A percentile compares a stretch with the other conserved stretches of the same genome.
Conservation (phyloP, 35 echinoderm and acorn worm species). For the Apostichopus californicus region DNA sequence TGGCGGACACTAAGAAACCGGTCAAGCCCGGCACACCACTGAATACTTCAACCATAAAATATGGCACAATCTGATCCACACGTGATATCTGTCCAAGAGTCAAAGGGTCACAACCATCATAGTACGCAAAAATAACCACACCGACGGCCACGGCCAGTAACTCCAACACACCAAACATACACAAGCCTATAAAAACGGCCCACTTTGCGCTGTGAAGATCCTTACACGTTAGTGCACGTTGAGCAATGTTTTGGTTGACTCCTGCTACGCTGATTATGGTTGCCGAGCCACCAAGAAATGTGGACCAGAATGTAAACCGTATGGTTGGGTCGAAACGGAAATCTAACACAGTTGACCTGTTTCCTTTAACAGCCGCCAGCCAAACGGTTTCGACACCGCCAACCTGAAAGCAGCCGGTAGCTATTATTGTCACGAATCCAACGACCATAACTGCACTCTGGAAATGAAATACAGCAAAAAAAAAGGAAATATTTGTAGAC, state of each 20-base stretch:
- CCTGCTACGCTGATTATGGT: background rate
- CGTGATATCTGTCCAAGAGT: background rate
- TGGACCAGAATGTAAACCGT: background rate
- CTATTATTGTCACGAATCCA: background rate
- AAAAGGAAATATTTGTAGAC: no score
- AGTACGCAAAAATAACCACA: background rate
- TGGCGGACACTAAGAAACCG: background rate
- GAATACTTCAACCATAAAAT: conserved; percentile 15
- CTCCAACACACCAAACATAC: background rate
- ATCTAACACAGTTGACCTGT: background rate
- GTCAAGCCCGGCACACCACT: background rate
- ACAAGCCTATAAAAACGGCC: background rate
- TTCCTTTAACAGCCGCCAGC: background rate
- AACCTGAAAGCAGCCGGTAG: background rate
- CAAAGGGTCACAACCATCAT: background rate
- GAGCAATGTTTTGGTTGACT: background rate
- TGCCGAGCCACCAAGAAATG: background rate
- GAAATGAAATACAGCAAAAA: background rate
- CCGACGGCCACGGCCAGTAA: background rate
- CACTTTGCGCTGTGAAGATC: background rate
- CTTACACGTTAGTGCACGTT: background rate
- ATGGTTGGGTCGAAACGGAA: background rate
- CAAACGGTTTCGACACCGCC: background rate
- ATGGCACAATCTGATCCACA: background rate
- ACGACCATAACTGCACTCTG: conserved; percentile 1